Evolutionary conservation across 1,140 invertebrate genomes (phyloP).

Genomic region (Aphaenogaster ashmeadi): DNA sequence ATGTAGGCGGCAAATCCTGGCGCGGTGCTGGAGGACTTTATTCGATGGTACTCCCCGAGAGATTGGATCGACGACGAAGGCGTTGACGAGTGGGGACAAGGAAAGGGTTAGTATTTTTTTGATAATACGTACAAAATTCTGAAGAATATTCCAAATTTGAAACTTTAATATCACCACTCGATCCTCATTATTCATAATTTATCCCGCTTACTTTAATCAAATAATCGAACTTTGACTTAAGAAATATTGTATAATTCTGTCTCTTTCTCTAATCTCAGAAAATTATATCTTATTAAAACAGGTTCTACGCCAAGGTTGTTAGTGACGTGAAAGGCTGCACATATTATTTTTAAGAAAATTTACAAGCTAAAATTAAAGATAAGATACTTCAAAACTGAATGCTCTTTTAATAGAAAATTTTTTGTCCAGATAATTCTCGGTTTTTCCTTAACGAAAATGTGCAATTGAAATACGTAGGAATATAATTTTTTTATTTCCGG

Average conservation of each 20-base stretch:
- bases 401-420: neutral
- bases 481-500: neutral
- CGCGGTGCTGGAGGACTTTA: constrained; percentile 97
- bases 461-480: neutral
- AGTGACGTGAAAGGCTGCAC: neutral
- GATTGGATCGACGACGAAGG: constrained; percentile 94
- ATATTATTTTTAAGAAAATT: neutral
- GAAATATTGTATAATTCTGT: neutral
- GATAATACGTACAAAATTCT: neutral
- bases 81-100: constrained; percentile 86
- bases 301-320: neutral
- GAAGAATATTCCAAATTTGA: too few relatives aligned
- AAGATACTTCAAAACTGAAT: neutral
- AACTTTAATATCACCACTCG: neutral
- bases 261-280: neutral
- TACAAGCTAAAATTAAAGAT: neutral
- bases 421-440: neutral
- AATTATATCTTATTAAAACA: neutral
- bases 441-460: neutral
- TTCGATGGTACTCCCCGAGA: constrained; percentile 98
- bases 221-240: neutral
- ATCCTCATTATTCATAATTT: neutral
- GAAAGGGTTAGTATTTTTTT: constrained; percentile 79
- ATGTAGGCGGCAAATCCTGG: constrained; percentile 97
- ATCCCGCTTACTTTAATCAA: neutral